Percentiles rank a stretch among this genome's conserved stretches.
These are phyloP conservation scores for Ctenodactylus gundi DNA, from an alignment of 2,113 vertebrate species.

Conservation along the genomic window DNA sequence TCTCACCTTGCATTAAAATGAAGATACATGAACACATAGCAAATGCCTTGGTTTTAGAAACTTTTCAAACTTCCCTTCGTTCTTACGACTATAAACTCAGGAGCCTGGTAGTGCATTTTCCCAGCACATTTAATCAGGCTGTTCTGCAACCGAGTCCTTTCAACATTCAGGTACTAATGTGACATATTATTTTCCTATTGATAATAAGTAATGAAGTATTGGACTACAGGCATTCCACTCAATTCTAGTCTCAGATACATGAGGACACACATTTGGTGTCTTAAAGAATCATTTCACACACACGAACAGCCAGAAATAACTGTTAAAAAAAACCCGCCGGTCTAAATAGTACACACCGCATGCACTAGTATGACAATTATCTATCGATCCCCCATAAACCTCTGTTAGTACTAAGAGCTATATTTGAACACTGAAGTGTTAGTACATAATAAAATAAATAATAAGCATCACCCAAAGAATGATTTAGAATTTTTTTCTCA, in stretches of 20 bases:
- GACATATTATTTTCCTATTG: constrained; percentile 44
- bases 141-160: constrained; percentile 9
- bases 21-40: background rate
- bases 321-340: background rate
- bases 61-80: constrained; percentile 38
- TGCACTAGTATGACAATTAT: background rate
- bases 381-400: background rate
- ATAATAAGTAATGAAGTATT: background rate
- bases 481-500: background rate
- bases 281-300: constrained; percentile 26
- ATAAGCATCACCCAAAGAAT: background rate
- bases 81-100: background rate
- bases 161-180: constrained; percentile 43
- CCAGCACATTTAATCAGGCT: background rate
- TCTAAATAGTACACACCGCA: background rate
- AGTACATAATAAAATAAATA: background rate
- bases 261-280: background rate
- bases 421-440: background rate
- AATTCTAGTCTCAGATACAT: constrained; percentile 38
- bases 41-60: background rate
- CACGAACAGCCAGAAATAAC: background rate
- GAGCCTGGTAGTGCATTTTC: constrained; percentile 13
- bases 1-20: constrained; percentile 19
- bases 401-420: background rate
- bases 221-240: background rate